These are phyloP conservation scores for Thymelicus sylvestris DNA, from an alignment of 2,888 invertebrate genomes.

Conservation along the genomic window DNA sequence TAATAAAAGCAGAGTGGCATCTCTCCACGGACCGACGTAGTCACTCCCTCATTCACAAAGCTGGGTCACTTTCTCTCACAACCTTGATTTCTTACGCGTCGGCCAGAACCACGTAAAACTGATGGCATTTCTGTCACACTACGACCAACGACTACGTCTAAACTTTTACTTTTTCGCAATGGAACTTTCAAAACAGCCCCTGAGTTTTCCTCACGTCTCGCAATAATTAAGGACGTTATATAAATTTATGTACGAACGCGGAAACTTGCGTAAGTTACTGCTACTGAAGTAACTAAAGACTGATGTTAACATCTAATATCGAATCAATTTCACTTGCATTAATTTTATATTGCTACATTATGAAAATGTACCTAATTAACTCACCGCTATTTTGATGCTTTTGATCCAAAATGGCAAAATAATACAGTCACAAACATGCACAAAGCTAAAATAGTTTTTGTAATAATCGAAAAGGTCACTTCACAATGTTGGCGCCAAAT, in stretches of 20 bases:
- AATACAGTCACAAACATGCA: conserved; percentile 64
- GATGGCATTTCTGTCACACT: conserved; percentile 69
- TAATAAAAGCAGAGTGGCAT: conserved; percentile 46
- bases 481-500: conserved; percentile 60
- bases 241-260: conserved; percentile 50
- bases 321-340: conserved; percentile 31
- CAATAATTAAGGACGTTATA: conserved; percentile 50
- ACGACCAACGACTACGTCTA: conserved; percentile 54
- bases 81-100: conserved; percentile 79
- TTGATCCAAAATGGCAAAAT: conserved; percentile 37
- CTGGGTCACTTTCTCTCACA: conserved; percentile 80
- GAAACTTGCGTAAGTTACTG: conserved; percentile 54
- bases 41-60: conserved; percentile 52
- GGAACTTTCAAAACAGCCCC: conserved; percentile 44
- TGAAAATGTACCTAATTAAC: conserved; percentile 26
- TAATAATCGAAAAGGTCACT: conserved; percentile 59
- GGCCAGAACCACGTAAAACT: conserved; percentile 61
- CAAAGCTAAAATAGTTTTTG: conserved; percentile 44
- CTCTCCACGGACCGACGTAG: conserved; percentile 53
- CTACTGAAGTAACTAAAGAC: background rate
- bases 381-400: conserved; percentile 38
- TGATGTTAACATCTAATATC: conserved; percentile 31
- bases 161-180: conserved; percentile 76
- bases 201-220: conserved; percentile 53
- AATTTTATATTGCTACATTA: background rate